Conservation (phyloP, 2,797 vertebrate species). For the Bryconaethiops microstoma region DNA sequence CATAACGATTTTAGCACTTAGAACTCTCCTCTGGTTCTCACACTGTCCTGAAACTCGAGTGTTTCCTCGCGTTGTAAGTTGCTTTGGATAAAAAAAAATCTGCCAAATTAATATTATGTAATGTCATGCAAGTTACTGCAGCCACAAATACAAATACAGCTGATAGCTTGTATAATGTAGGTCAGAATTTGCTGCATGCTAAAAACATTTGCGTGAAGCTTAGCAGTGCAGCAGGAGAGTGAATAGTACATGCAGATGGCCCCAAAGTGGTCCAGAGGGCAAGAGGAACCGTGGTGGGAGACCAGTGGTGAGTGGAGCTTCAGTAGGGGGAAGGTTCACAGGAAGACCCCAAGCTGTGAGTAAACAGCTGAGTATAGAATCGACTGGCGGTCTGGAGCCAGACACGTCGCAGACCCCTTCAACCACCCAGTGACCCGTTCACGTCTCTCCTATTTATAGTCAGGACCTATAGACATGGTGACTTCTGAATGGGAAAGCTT, state of each 20-base stretch:
- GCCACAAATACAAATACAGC: too few species aligned
- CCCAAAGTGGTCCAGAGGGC: neutral
- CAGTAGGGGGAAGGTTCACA: constrained; percentile 18
- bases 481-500: constrained; percentile 43
- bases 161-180: too few species aligned
- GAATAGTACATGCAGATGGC: neutral
- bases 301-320: neutral
- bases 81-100: too few species aligned
- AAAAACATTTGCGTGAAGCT: neutral
- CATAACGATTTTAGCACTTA: too few species aligned
- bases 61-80: too few species aligned
- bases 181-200: neutral
- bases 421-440: constrained; percentile 58
- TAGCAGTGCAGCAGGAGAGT: neutral
- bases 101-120: too few species aligned
- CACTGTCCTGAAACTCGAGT: too few species aligned
- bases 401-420: constrained; percentile 41
- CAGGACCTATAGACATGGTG: constrained; percentile 32
- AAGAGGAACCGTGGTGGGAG: neutral
- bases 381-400: constrained; percentile 51
- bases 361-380: constrained; percentile 56
- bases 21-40: too few species aligned
- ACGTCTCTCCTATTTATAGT: constrained; percentile 54
- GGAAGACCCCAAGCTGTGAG: constrained; percentile 58
- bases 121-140: too few species aligned